phyloP scores from a whole-genome alignment of 37 sponge, comb jelly and placozoan species.

The Spongilla lacustris region DNA sequence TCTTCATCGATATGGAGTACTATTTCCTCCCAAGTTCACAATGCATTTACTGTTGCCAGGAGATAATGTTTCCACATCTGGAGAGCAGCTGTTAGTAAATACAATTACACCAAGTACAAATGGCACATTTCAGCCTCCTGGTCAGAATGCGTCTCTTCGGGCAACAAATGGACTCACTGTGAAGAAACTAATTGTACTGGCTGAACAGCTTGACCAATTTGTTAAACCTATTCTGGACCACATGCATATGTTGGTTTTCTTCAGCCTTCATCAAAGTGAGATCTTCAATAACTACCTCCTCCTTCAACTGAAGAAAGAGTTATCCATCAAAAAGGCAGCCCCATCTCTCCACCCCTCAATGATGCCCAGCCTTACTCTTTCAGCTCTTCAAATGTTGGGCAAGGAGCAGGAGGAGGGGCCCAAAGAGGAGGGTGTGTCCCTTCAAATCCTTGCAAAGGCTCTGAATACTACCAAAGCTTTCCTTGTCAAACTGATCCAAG shows the following conservation, averaged over 20 bases:
- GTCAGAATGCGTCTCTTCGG: constrained; percentile 19
- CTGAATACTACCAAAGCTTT: not conserved
- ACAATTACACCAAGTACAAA: not conserved
- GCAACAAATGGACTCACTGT: constrained; percentile 16
- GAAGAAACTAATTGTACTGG: not conserved
- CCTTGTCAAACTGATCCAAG: not conserved
- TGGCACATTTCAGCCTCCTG: constrained; percentile 30
- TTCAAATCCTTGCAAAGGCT: not conserved
- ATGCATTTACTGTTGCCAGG: constrained; percentile 36
- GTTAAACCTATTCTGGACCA: constrained; percentile 21
- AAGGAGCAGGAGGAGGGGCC: not conserved
- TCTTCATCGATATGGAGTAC: constrained; percentile 30
- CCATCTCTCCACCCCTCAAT: too few species aligned
- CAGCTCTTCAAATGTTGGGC: not conserved
- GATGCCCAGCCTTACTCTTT: not conserved
- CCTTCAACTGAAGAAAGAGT: constrained; percentile 8
- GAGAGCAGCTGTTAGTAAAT: not conserved
- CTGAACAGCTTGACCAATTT: constrained; percentile 10
- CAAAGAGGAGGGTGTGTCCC: not conserved
- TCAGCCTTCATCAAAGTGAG: constrained; percentile 32
- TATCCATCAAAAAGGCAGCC: too few species aligned
- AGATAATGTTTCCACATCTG: not conserved
- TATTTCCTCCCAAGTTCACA: constrained; percentile 6
- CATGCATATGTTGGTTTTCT: constrained; percentile 54
- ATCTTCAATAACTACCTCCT: constrained; percentile 56